A percentile compares a stretch with the other conserved stretches of the same genome.
phyloP scores from a whole-genome alignment of 2,797 vertebrate species.

The Pseudocheirus occidentalis region DNA sequence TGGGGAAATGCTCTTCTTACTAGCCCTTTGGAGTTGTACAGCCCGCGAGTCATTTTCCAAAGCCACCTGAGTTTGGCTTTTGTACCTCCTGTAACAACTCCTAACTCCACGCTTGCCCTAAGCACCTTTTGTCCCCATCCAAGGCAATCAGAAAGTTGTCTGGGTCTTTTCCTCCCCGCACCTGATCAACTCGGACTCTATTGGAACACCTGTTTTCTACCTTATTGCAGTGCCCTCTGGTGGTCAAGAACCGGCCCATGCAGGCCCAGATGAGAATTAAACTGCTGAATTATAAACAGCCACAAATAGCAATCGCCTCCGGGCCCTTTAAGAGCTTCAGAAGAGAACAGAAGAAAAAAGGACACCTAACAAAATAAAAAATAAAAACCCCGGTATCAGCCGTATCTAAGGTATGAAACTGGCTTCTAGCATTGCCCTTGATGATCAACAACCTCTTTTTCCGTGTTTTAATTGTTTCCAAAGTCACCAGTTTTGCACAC shows the following conservation, averaged over 20 bases:
- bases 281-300: slow-evolving; percentile 38
- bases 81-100: background rate
- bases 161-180: slow-evolving; percentile 13
- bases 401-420: background rate
- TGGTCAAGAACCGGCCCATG: slow-evolving; percentile 61
- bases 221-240: slow-evolving; percentile 81
- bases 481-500: background rate
- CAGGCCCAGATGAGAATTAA: slow-evolving; percentile 59
- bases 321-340: slow-evolving; percentile 30
- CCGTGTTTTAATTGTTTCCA: background rate
- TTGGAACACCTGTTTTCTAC: slow-evolving; percentile 75
- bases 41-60: background rate
- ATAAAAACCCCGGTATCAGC: background rate
- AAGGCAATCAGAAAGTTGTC: background rate
- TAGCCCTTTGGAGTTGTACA: background rate
- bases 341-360: background rate
- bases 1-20: background rate
- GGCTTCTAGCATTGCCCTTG: slow-evolving; percentile 7
- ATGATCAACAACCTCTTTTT: background rate
- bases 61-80: background rate
- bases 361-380: background rate
- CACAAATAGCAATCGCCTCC: background rate
- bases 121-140: background rate
- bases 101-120: background rate
- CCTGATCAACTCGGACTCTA: slow-evolving; percentile 7